Conservation (phyloP, 2,797 vertebrate genomes). For the Manis pentadactyla region DNA sequence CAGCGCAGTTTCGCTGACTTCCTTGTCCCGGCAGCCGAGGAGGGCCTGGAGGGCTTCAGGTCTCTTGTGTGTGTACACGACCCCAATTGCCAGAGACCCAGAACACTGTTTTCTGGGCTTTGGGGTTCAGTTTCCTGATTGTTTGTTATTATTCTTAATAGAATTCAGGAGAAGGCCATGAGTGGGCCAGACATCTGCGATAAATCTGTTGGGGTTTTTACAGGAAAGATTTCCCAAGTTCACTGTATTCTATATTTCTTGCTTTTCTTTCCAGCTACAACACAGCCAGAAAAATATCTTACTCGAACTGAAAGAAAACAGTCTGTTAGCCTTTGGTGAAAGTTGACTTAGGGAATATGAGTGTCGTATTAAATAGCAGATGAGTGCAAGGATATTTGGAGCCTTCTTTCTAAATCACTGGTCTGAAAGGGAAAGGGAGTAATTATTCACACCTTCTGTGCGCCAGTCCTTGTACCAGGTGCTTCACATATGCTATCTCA, state of each 20-base stretch:
- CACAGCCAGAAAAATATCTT: conserved; percentile 73
- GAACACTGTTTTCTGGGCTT: conserved; percentile 76
- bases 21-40: conserved; percentile 51
- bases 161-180: conserved; percentile 74
- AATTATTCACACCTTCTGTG: neutral
- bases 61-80: conserved; percentile 79
- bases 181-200: conserved; percentile 82
- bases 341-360: neutral
- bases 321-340: conserved; percentile 30
- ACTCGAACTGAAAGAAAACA: conserved; percentile 64
- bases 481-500: neutral
- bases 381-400: neutral
- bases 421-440: neutral
- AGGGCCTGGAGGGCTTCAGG: conserved; percentile 58
- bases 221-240: conserved; percentile 80
- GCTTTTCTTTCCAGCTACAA: conserved; percentile 78
- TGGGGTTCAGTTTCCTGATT: conserved; percentile 76
- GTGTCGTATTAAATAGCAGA: neutral
- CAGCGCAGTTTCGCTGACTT: conserved; percentile 22
- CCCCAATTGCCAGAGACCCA: conserved; percentile 80
- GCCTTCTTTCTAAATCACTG: neutral
- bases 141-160: conserved; percentile 81
- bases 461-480: neutral
- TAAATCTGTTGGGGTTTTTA: conserved; percentile 77
- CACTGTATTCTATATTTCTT: conserved; percentile 74